Percentiles rank a stretch among this genome's conserved stretches.
Evolutionary conservation across 2,797 vertebrate genomes (phyloP).

Genomic region (Clamator glandarius): DNA sequence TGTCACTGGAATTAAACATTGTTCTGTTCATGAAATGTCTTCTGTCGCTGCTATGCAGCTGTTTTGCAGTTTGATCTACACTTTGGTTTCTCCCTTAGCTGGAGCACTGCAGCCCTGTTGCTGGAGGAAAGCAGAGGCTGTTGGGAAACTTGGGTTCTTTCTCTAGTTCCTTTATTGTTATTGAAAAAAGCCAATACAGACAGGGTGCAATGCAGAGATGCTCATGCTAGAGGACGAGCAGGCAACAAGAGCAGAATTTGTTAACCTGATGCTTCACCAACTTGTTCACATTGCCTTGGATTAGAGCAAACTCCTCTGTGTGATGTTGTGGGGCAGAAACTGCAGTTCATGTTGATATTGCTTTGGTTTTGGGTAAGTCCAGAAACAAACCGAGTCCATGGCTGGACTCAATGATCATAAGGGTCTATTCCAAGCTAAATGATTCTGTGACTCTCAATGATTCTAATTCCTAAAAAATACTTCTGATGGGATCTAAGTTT

Average conservation of each 20-base stretch:
- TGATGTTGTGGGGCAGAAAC: neutral
- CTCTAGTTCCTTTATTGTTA: neutral
- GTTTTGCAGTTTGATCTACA: neutral
- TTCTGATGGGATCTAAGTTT: neutral
- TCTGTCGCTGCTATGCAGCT: neutral
- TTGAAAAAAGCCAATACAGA: neutral
- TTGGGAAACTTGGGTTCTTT: rapidly evolving
- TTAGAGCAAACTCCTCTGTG: neutral
- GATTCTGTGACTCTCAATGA: no score
- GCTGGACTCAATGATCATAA: no score
- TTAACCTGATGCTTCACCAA: neutral
- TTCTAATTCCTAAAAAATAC: no score
- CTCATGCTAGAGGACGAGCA: neutral
- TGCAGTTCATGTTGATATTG: neutral
- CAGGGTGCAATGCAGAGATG: no score
- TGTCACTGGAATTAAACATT: neutral
- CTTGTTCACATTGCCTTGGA: neutral
- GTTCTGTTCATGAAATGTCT: neutral
- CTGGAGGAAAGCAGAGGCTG: neutral
- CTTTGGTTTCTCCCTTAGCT: neutral
- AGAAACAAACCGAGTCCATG: no score
- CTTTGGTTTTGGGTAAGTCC: rapidly evolving
- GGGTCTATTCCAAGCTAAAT: no score
- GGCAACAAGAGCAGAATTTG: neutral
- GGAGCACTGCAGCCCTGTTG: neutral